Percentiles rank a stretch among this genome's conserved stretches.
These are phyloP conservation scores for Drosophila ohnishii DNA, from an alignment of 1,140 invertebrate genomes.

Conservation along the genomic window DNA sequence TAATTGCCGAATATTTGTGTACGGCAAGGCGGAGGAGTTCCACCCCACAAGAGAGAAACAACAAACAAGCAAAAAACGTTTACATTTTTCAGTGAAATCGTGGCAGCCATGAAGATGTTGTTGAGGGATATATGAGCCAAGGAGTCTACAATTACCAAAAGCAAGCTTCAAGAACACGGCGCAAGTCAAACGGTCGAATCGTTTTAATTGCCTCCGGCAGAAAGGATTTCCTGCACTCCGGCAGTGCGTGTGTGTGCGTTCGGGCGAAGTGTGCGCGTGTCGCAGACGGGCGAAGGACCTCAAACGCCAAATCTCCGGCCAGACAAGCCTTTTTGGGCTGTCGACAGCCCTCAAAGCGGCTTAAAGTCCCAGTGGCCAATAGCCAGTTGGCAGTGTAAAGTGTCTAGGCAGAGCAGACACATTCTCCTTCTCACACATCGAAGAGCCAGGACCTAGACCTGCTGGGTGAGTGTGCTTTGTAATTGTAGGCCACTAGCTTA, in stretches of 20 bases:
- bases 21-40: constrained; percentile 11
- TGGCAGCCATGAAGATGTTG: constrained; percentile 9
- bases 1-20: constrained; percentile 74
- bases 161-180: constrained; percentile 16
- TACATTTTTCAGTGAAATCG: constrained; percentile 48
- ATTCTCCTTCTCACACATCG: constrained; percentile 1
- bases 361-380: constrained; percentile 30
- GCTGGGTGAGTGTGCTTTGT: constrained; percentile 30
- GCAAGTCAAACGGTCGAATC: constrained; percentile 59
- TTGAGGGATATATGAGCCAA: constrained; percentile 17
- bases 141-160: constrained; percentile 44
- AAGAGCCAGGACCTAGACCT: not conserved
- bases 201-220: constrained; percentile 64
- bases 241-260: constrained; percentile 21
- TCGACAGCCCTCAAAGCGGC: constrained; percentile 53
- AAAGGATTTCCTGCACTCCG: constrained; percentile 58
- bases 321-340: constrained; percentile 36
- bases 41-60: not conserved
- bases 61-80: constrained; percentile 6
- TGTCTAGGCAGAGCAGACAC: constrained; percentile 22
- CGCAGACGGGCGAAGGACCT: constrained; percentile 29
- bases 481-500: constrained; percentile 18
- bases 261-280: constrained; percentile 25
- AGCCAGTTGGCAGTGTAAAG: constrained; percentile 23
- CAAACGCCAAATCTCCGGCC: constrained; percentile 36